Evolutionary conservation across 2,113 vertebrate species (phyloP), one percentile per base, ranked within the genome.

Genomic region (Ranitomeya imitator): DNA sequence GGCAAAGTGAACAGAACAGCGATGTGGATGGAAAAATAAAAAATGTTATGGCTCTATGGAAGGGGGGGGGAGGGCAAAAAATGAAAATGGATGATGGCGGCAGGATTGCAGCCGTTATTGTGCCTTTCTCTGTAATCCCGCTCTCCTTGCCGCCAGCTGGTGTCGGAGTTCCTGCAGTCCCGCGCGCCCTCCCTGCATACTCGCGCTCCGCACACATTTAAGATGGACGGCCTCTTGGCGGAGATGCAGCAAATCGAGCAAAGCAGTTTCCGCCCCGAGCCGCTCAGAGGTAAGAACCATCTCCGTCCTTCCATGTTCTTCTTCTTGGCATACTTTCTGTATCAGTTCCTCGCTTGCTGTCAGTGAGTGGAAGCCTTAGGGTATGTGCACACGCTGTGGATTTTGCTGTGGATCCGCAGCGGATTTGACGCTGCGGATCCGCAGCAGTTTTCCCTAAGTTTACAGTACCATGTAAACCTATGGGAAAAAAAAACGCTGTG

Each of bases 181-280:
- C 95, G 95, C 90, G 93, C 93, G 92, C 94, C 85, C 21, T 90
- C 94, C 4, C 92, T 96, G 0, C 95, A 97, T 6, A 96, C 97
- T 37, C 95, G 96, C 0, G 96, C 97, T 14, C 97, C 98, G 0
- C 97, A 98, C 90, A 99, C 96, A 51, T 99, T 99, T 90, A 98
- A 99, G 93, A 99, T 99, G 98, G 98, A 98, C 87, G 98, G 98
- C 82, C 94, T 99, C 26, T 90, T 99, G 93, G 98, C 98, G 37
- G 98, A 99, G 91, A 99, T 99, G 98, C 98, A 99, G 90, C 97
- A 99, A 92, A 99, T 99, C 65, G 98, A 99, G 80, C 97, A 99
- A 91, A 97, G 98, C 85, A 98, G 91, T 90, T 98, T 97, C 89
- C 96, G 97, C 89, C 98, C 98, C 89, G 97, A 97, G 71, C 98